Base-by-base conservation (phyloP, 2,113 vertebrate species). In the Rhea americana region DNA sequence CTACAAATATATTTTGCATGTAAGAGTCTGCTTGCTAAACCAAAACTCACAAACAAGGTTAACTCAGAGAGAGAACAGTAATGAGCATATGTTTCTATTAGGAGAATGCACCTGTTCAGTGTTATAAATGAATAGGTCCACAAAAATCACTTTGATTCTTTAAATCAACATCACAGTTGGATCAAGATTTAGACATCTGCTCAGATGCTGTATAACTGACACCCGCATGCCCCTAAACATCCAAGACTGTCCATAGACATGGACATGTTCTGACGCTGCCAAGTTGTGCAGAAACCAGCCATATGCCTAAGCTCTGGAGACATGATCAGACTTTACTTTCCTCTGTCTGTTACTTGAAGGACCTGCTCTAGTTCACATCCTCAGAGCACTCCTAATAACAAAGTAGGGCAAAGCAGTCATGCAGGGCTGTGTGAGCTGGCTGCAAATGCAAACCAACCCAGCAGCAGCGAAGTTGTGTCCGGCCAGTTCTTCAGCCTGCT, bases 351-450 rank as follows among this genome's bases (percentile, higher is more conserved):
- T 74, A 2, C 17, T 59, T 82, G 51, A 87, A 71, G 30, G 30
- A 59, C 26, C 24, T 0, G 4, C 13, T 80, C 21, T 63, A 32
- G 28, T 89, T 71, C 43, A 13, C 55, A 56, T 78, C 78, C 45
- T 89, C 41, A 24, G n/a, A 47, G 51, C 28, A 9, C 24, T 85
- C 17, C 20, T 78, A 8, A 37, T 10, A 48, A 41, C 17, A 75
- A 76, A 67, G 26, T 18, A 55, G 6, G 35, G 35, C 35, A 35
- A 35, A 35, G 35, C 6, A 35, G 6, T 61, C 59, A 51, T 45
- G 14, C 25, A 41, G 50, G 47, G 25, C 59, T 56, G 24, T 0
- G 0, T 21, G 13, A 86, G 13, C 50, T 19, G 15, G 10, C 74
- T 91, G 85, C 35, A 75, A 41, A 67, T 2, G 20, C 28, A 67